These are phyloP conservation scores for Diadema setosum DNA, from an alignment of 35 echinoderm and acorn worm genomes.

Conservation along the genomic window DNA sequence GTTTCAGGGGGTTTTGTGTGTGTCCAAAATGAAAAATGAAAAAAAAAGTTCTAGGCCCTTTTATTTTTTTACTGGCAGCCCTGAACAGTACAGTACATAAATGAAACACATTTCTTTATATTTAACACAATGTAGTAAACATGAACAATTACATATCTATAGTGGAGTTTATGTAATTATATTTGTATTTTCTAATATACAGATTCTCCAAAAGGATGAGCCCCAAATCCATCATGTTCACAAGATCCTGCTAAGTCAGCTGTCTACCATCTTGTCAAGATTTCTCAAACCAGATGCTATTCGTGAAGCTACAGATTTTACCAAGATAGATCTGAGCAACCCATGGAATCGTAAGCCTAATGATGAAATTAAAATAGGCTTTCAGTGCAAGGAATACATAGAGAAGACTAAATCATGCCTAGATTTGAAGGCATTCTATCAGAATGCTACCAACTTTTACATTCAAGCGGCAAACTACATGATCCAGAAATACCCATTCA, in stretches of 20 bases:
- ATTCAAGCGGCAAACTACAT: conserved; percentile 19
- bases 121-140: too few relatives aligned
- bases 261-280: neutral
- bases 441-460: neutral
- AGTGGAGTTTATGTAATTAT: too few relatives aligned
- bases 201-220: conserved; percentile 47
- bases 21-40: too few relatives aligned
- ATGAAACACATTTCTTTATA: too few relatives aligned
- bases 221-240: conserved; percentile 21
- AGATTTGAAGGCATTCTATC: neutral
- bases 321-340: neutral
- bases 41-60: too few relatives aligned
- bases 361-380: conserved; percentile 25
- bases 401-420: neutral
- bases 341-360: neutral
- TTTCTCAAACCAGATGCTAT: conserved; percentile 15
- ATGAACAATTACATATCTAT: too few relatives aligned
- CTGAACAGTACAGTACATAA: too few relatives aligned
- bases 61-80: too few relatives aligned
- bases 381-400: neutral
- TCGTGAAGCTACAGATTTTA: conserved; percentile 8
- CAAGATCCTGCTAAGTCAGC: conserved; percentile 3
- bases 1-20: too few relatives aligned
- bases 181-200: neutral
- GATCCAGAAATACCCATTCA: conserved; percentile 9